These are phyloP conservation scores for Carlito syrichta DNA, from an alignment of 2,113 vertebrate genomes.

Conservation along the genomic window DNA sequence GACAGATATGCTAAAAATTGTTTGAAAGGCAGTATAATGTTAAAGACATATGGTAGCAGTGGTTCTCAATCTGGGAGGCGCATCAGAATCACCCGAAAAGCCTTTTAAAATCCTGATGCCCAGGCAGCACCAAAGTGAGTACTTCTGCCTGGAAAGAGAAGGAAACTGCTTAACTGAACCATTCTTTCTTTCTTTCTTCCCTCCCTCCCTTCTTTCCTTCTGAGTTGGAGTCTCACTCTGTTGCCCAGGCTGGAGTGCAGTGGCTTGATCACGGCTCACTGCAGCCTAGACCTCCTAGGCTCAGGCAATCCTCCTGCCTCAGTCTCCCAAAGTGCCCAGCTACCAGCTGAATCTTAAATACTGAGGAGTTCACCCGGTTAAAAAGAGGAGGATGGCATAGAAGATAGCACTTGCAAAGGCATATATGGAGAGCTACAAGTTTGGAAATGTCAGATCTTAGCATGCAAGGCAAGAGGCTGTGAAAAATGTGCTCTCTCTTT, in stretches of 20 bases:
- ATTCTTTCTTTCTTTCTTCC: too few species aligned
- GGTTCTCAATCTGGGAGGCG: not conserved
- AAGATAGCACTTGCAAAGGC: slow-evolving; percentile 28
- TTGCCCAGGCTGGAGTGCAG: too few species aligned
- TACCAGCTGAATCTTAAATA: slow-evolving; percentile 35
- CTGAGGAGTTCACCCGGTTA: not conserved
- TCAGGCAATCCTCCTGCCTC: too few species aligned
- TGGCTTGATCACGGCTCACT: too few species aligned
- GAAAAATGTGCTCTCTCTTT: not conserved
- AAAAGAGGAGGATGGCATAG: slow-evolving; percentile 14
- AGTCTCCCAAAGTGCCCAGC: too few species aligned
- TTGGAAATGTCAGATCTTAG: slow-evolving; percentile 26
- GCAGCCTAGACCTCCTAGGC: too few species aligned
- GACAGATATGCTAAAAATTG: not conserved
- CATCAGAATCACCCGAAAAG: not conserved
- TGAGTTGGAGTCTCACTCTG: too few species aligned
- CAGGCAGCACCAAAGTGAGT: not conserved
- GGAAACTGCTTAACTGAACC: not conserved
- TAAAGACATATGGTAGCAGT: not conserved
- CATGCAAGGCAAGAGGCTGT: not conserved
- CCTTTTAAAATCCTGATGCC: not conserved
- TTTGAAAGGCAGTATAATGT: not conserved
- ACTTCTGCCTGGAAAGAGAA: slow-evolving; percentile 41
- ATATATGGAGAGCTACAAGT: not conserved
- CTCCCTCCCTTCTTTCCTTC: too few species aligned